These are phyloP conservation scores for Labroides dimidiatus DNA, from an alignment of 2,797 vertebrate species.

Conservation along the genomic window DNA sequence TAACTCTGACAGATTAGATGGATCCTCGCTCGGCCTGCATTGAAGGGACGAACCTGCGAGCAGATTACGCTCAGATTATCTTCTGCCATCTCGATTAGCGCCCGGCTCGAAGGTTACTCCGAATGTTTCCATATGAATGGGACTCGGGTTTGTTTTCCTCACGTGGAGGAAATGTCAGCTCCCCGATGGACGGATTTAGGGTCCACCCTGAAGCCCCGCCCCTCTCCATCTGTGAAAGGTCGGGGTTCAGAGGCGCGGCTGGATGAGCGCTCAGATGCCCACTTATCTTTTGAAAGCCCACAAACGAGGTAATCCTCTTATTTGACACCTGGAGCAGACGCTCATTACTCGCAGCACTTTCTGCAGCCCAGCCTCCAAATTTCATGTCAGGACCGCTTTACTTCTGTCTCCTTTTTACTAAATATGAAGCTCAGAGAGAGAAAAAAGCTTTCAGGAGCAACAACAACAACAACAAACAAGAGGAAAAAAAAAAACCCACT, in stretches of 20 bases:
- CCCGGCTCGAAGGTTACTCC: slow-evolving; percentile 65
- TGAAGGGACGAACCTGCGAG: slow-evolving; percentile 47
- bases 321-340: slow-evolving; percentile 65
- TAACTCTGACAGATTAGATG: slow-evolving; percentile 77
- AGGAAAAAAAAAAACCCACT: no score
- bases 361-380: slow-evolving; percentile 32
- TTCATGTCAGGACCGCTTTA: slow-evolving; percentile 58
- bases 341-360: slow-evolving; percentile 61
- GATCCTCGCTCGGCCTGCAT: slow-evolving; percentile 55
- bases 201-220: not conserved
- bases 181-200: slow-evolving; percentile 35
- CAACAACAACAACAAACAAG: slow-evolving; percentile 3
- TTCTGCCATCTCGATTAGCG: slow-evolving; percentile 54
- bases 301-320: slow-evolving; percentile 69
- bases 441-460: slow-evolving; percentile 8
- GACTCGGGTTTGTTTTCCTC: slow-evolving; percentile 50
- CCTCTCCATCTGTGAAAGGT: slow-evolving; percentile 61
- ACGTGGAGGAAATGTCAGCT: slow-evolving; percentile 64
- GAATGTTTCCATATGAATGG: slow-evolving; percentile 72
- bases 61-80: slow-evolving; percentile 74
- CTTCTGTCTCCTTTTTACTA: slow-evolving; percentile 40
- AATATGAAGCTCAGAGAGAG: slow-evolving; percentile 46
- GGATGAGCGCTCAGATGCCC: slow-evolving; percentile 57
- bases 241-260: slow-evolving; percentile 44
- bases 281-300: slow-evolving; percentile 70